Conservation (phyloP, 2,888 invertebrate genomes). For the Hydroisotoma schaefferi region DNA sequence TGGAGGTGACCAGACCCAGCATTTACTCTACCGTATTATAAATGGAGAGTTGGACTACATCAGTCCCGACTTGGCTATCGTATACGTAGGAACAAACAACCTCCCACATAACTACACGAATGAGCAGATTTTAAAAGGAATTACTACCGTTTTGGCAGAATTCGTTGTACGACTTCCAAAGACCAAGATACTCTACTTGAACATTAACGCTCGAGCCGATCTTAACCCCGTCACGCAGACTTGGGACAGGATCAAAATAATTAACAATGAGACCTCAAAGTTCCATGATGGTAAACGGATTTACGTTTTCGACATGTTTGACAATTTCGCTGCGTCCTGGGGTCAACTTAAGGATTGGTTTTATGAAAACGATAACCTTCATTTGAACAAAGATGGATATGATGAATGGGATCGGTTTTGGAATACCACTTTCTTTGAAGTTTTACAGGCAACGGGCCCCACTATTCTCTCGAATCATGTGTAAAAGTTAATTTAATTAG, state of each 20-base stretch:
- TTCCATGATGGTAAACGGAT: background rate
- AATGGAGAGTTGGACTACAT: constrained; percentile 57
- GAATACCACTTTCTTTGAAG: constrained; percentile 32
- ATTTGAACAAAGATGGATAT: constrained; percentile 25
- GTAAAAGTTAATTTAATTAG: no score
- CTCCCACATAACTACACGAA: constrained; percentile 51
- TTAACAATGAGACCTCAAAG: constrained; percentile 6
- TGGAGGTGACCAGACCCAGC: constrained; percentile 56
- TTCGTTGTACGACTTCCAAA: background rate
- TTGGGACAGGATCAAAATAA: constrained; percentile 8
- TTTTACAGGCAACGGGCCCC: no score
- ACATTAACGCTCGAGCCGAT: constrained; percentile 27
- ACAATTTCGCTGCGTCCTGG: constrained; percentile 1
- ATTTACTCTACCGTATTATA: constrained; percentile 57
- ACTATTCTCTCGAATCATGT: no score
- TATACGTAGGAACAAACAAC: constrained; percentile 57
- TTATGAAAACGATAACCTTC: constrained; percentile 29
- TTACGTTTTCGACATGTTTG: constrained; percentile 7
- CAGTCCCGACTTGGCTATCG: constrained; percentile 56
- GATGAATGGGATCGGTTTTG: constrained; percentile 20
- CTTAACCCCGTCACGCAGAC: constrained; percentile 4
- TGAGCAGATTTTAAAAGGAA: constrained; percentile 52
- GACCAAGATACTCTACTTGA: constrained; percentile 51
- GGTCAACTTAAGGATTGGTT: constrained; percentile 13
- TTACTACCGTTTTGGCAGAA: constrained; percentile 7